Evolutionary conservation across 2,113 vertebrate species (phyloP), one percentile per base, ranked within the genome.

Genomic region (Pteruthius melanotis): DNA sequence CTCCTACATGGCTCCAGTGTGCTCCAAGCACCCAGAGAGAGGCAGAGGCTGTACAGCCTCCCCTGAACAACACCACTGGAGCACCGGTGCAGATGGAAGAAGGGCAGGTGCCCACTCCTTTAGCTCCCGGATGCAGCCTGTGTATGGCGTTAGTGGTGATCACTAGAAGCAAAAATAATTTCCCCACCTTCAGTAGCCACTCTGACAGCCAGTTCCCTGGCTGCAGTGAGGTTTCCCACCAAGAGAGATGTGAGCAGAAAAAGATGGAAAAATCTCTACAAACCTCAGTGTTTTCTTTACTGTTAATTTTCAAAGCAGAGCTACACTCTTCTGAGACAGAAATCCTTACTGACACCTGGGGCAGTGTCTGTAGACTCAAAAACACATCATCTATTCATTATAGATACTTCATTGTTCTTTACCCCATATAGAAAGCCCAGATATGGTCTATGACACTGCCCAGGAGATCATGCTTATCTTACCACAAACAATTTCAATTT

Each of bases 11-110:
- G 45, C 64, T 72, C 53, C 12, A 4, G 53, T 0, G 3, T 40
- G 68, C 14, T 61, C 26, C 56, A 16, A 7, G 39, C 11, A 60
- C 8, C 0, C 1, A 15, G 68, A 39, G 49, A 45, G 31, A 52
- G 27, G 44, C 56, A 64, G 0, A 4, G 40, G 24, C 26, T 1
- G 0, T 8, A 3, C 16, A 59, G 72, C 17, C 64, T 71, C 49
- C 31, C 33, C 30, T 33, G 56, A 27, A 5, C 22, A 45, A 14
- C 30, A 30, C 1, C 3, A 24, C 11, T 12, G 18, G 23, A 81
- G 56, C 15, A 15, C 0, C 0, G 0, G 1, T 13, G 10, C 0
- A 0, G 47, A 30, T 12, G 72, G 30, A 45, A 14, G 28, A 44
- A 65, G 49, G 47, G 19, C 24, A 33, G 20, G 31, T 2, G 0